Conservation (phyloP, 1,140 invertebrate species). For the Brachionus paranguensis region DNA sequence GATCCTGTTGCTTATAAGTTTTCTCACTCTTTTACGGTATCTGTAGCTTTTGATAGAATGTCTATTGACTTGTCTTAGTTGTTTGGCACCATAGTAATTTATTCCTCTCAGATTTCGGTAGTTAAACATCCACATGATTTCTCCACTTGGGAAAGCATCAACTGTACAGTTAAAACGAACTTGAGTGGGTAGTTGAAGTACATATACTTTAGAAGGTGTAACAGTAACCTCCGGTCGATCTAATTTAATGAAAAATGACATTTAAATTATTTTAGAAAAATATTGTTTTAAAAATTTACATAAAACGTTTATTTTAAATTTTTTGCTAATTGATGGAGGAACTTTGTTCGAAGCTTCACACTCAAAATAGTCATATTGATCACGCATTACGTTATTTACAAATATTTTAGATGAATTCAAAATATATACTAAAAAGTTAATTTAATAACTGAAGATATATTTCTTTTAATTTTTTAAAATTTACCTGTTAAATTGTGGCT, state of each 20-base stretch:
- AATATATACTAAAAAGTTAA: not conserved
- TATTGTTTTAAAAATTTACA: not conserved
- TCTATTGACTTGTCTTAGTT: conserved; percentile 16
- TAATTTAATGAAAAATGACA: not conserved
- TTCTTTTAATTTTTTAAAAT: not conserved
- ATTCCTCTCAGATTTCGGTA: not conserved
- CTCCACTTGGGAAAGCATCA: not conserved
- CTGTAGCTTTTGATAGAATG: not conserved
- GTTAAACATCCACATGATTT: conserved; percentile 24
- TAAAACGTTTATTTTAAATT: conserved; percentile 37
- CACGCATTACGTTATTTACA: conserved; percentile 28
- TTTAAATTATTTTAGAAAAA: not conserved
- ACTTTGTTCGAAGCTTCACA: conserved; percentile 17
- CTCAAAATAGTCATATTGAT: conserved; percentile 40
- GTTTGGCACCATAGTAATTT: conserved; percentile 13
- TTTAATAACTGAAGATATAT: no score
- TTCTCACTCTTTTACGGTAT: not conserved
- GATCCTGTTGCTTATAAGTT: not conserved
- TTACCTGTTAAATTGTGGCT: conserved; percentile 36
- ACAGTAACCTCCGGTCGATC: conserved; percentile 28
- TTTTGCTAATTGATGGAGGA: conserved; percentile 29
- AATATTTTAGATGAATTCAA: conserved; percentile 8
- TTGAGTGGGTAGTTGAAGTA: not conserved
- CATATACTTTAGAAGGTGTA: conserved; percentile 3
- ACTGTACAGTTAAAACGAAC: conserved; percentile 17